A percentile compares a stretch with the other conserved stretches of the same genome.
These are phyloP conservation scores for Grus americana DNA, from an alignment of 2,113 vertebrate genomes.

Conservation along the genomic window DNA sequence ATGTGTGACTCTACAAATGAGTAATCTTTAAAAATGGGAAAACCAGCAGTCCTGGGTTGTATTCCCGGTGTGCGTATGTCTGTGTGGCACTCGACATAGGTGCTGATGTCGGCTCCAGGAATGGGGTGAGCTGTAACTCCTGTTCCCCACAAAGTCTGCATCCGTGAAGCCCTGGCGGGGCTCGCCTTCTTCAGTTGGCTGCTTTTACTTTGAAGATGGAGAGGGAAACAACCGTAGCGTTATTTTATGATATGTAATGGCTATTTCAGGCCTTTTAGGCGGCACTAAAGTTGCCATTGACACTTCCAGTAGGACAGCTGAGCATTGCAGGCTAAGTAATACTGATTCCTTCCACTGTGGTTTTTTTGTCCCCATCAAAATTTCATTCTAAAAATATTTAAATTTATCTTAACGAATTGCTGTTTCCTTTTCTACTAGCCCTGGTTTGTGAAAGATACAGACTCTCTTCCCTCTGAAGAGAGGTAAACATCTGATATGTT, in stretches of 20 bases:
- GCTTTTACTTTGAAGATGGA: background rate
- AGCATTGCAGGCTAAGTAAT: background rate
- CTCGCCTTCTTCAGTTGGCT: background rate
- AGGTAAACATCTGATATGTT: background rate
- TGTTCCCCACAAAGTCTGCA: background rate
- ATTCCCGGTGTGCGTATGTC: background rate
- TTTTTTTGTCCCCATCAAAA: background rate
- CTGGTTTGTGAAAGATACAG: background rate
- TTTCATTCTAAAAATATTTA: background rate
- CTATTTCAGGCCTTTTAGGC: background rate
- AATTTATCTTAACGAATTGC: background rate
- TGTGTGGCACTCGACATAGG: background rate
- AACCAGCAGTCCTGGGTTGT: background rate
- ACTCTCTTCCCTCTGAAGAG: background rate
- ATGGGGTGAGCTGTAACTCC: background rate
- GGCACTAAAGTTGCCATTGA: background rate
- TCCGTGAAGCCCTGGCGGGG: background rate
- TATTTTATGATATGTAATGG: background rate
- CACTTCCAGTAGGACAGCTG: background rate
- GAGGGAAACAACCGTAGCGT: background rate
- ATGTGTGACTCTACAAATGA: constrained; percentile 18
- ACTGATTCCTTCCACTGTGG: background rate
- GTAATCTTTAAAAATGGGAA: background rate
- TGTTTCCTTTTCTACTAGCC: background rate
- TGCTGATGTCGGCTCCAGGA: background rate